Percentiles rank a stretch among this genome's conserved stretches.
Evolutionary conservation across 2,888 invertebrate species (phyloP).

Genomic region (Sericinus montela): DNA sequence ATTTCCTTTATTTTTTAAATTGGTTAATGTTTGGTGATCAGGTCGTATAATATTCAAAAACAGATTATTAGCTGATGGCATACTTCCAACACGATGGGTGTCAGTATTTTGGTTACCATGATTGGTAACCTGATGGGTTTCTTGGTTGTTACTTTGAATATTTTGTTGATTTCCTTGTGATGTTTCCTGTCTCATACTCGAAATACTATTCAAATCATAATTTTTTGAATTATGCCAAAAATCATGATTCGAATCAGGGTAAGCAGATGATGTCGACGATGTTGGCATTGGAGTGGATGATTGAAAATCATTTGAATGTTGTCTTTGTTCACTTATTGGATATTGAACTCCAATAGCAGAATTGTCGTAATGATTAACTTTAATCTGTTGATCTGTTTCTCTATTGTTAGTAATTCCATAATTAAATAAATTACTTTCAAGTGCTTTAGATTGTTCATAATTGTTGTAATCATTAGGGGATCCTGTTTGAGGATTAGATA

Average conservation of each 20-base stretch:
- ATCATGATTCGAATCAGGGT: slow-evolving; percentile 47
- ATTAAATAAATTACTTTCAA: slow-evolving; percentile 41
- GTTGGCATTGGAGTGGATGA: slow-evolving; percentile 52
- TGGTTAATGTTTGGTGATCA: slow-evolving; percentile 48
- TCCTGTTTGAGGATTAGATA: slow-evolving; percentile 54
- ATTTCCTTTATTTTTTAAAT: slow-evolving; percentile 43
- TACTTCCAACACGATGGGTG: slow-evolving; percentile 53
- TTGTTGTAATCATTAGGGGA: slow-evolving; percentile 47
- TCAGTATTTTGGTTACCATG: slow-evolving; percentile 47
- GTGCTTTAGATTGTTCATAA: slow-evolving; percentile 49
- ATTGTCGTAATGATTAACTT: slow-evolving; percentile 68
- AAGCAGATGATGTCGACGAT: slow-evolving; percentile 50
- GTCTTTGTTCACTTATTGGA: slow-evolving; percentile 48
- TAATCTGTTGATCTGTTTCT: slow-evolving; percentile 53
- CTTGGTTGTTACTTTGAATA: slow-evolving; percentile 44
- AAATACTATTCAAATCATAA: slow-evolving; percentile 37
- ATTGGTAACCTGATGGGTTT: slow-evolving; percentile 37
- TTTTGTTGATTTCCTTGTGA: slow-evolving; percentile 50
- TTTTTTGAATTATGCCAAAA: slow-evolving; percentile 56
- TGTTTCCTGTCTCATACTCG: slow-evolving; percentile 55
- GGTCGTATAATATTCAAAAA: slow-evolving; percentile 62
- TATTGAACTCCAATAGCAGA: slow-evolving; percentile 61
- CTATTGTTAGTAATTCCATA: slow-evolving; percentile 41
- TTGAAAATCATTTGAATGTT: slow-evolving; percentile 55
- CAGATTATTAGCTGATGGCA: slow-evolving; percentile 60